Evolutionary conservation across 2,113 vertebrate species (phyloP).

Genomic region (Lepisosteus oculatus): DNA sequence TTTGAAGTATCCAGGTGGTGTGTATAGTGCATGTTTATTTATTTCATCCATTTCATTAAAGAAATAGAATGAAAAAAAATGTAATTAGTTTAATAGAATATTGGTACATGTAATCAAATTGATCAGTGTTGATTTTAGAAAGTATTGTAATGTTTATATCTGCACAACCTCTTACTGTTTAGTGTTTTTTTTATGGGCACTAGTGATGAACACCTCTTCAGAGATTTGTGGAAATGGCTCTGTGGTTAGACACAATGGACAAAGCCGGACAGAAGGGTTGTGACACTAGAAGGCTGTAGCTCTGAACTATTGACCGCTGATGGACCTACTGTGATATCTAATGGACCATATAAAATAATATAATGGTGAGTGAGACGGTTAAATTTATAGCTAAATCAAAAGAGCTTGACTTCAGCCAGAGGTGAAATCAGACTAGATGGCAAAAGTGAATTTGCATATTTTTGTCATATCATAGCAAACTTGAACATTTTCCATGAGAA

Average conservation of each 20-base stretch:
- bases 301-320: conserved; percentile 2
- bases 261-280: neutral
- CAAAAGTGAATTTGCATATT: too few relatives aligned
- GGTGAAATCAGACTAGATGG: too few relatives aligned
- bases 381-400: neutral
- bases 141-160: neutral
- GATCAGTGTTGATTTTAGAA: neutral
- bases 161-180: neutral
- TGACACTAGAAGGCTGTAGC: neutral
- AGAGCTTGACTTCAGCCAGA: too few relatives aligned
- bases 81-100: too few relatives aligned
- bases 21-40: too few relatives aligned
- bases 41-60: too few relatives aligned
- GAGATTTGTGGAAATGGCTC: neutral
- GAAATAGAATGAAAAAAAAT: too few relatives aligned
- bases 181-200: neutral
- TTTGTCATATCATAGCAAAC: too few relatives aligned
- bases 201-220: neutral
- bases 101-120: too few relatives aligned
- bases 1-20: too few relatives aligned
- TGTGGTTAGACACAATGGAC: neutral
- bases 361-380: neutral
- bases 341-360: neutral
- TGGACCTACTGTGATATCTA: neutral
- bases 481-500: too few relatives aligned